Percentiles rank a stretch among this genome's conserved stretches.
phyloP scores from a whole-genome alignment of 2,888 invertebrate species.

The Mimumesa dahlbomi region DNA sequence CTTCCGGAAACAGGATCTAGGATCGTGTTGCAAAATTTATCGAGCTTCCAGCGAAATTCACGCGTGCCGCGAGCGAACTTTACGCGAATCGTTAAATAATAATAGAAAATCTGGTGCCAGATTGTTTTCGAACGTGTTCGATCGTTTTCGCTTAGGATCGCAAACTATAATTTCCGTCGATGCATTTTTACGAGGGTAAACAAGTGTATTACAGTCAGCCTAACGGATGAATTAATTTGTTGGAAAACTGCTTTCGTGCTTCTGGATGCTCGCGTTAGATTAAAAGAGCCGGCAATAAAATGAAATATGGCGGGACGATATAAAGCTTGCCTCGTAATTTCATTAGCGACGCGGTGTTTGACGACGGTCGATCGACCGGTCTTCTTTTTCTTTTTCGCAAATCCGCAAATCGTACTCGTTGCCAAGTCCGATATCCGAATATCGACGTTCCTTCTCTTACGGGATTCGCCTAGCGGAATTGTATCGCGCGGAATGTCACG shows the following conservation, averaged over 20 bases:
- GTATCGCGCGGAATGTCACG: too few species aligned
- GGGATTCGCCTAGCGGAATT: too few species aligned
- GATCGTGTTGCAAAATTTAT: constrained; percentile 41
- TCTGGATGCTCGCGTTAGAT: constrained; percentile 13
- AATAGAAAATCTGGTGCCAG: too few species aligned
- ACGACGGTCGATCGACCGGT: constrained; percentile 1
- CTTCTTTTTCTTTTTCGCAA: too few species aligned
- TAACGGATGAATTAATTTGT: constrained; percentile 32
- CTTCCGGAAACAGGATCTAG: constrained; percentile 35
- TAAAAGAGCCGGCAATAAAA: constrained; percentile 33
- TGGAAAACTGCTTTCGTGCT: constrained; percentile 6
- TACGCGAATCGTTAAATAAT: neutral
- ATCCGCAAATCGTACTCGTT: neutral
- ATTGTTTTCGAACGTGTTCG: too few species aligned
- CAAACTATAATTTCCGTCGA: constrained; percentile 23
- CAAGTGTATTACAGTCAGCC: constrained; percentile 35
- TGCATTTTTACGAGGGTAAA: constrained; percentile 19
- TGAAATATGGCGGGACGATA: constrained; percentile 27
- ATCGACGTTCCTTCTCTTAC: too few species aligned
- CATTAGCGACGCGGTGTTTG: constrained; percentile 36
- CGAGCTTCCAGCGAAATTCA: neutral
- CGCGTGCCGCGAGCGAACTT: neutral
- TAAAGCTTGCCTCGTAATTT: constrained; percentile 40
- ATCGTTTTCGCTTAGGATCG: too few species aligned
- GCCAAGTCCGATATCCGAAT: too few species aligned